These are phyloP conservation scores for Campopleginae sp. DNA, from an alignment of 2,888 invertebrate genomes.

Conservation along the genomic window DNA sequence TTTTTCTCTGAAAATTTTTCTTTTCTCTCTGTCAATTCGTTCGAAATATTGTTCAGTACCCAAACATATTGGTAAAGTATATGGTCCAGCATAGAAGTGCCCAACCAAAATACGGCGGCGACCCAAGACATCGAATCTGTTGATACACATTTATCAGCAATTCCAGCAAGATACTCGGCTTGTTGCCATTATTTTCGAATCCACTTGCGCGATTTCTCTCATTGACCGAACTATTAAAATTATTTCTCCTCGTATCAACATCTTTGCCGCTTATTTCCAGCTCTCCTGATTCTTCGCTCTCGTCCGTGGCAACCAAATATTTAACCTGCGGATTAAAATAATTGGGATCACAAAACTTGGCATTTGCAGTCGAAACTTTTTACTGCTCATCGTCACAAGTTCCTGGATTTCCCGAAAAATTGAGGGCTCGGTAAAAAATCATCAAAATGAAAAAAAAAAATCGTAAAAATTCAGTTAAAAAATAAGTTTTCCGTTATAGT, in stretches of 20 bases:
- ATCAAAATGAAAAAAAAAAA: not conserved
- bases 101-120: constrained; percentile 85
- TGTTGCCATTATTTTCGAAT: constrained; percentile 37
- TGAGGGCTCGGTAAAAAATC: not conserved
- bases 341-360: not conserved
- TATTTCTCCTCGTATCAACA: constrained; percentile 5
- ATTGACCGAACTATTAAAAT: constrained; percentile 19
- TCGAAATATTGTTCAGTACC: constrained; percentile 83
- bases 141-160: constrained; percentile 85
- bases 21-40: not conserved
- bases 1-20: not conserved
- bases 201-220: constrained; percentile 27
- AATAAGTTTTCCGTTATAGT: too few species aligned
- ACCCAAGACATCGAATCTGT: constrained; percentile 87
- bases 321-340: constrained; percentile 46
- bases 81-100: constrained; percentile 87
- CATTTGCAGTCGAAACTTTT: not conserved
- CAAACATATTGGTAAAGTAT: constrained; percentile 89
- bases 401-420: not conserved
- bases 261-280: constrained; percentile 16
- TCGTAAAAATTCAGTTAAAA: too few species aligned
- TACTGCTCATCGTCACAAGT: not conserved
- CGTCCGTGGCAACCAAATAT: constrained; percentile 53
- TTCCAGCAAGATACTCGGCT: constrained; percentile 72
- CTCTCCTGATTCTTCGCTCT: constrained; percentile 36